Percentiles rank a stretch among this genome's conserved stretches.
These are phyloP conservation scores for Pseudochromis fuscus DNA, from an alignment of 2,797 vertebrate genomes.

Conservation along the genomic window DNA sequence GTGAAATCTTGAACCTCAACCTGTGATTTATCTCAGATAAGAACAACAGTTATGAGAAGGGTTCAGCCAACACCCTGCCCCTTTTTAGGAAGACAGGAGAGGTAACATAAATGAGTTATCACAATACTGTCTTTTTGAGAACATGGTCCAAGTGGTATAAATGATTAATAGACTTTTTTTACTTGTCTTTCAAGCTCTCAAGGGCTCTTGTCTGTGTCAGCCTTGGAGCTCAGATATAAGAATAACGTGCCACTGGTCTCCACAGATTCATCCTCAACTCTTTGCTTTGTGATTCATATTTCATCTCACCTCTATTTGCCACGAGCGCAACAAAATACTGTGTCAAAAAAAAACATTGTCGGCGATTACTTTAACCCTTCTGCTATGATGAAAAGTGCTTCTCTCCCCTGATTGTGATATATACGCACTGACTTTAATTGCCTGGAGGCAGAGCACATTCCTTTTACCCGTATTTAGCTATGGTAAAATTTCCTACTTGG, in stretches of 20 bases:
- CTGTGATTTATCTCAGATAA: constrained; percentile 3
- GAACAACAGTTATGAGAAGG: background rate
- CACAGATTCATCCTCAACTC: constrained; percentile 41
- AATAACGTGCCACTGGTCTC: constrained; percentile 55
- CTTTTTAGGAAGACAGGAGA: constrained; percentile 56
- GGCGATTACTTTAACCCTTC: constrained; percentile 18
- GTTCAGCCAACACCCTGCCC: constrained; percentile 23
- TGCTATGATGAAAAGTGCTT: constrained; percentile 11
- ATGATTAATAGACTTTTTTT: constrained; percentile 78
- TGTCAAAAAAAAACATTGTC: constrained; percentile 16
- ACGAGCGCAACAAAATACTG: constrained; percentile 44
- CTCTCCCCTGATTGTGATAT: constrained; percentile 27
- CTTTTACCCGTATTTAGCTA: constrained; percentile 16
- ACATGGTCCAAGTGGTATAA: constrained; percentile 68
- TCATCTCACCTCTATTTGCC: constrained; percentile 50
- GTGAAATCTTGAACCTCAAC: background rate
- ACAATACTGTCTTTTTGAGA: constrained; percentile 69
- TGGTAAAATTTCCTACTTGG: constrained; percentile 9
- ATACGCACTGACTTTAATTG: constrained; percentile 9
- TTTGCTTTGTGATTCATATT: constrained; percentile 48
- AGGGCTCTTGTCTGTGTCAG: constrained; percentile 63
- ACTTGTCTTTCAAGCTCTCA: constrained; percentile 75
- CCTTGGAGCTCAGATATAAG: constrained; percentile 64
- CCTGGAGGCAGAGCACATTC: constrained; percentile 22
- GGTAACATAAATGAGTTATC: constrained; percentile 76